Conservation (phyloP, 2,888 invertebrate genomes). For the Tubiluchus corallicola region DNA sequence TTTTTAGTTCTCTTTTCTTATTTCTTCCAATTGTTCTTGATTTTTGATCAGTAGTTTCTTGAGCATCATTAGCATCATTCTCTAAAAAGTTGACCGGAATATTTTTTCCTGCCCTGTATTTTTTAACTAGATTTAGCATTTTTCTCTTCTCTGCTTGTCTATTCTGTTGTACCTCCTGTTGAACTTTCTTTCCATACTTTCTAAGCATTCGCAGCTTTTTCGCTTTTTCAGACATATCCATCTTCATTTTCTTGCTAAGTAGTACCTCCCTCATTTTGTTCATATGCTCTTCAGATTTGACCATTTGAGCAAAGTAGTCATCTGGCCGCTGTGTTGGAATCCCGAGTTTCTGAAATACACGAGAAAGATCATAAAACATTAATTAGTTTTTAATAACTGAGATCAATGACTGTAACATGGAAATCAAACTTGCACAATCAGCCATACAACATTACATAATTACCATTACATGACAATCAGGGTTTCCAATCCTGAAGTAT, state of each 20-base stretch:
- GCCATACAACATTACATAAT: no score
- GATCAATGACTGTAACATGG: no score
- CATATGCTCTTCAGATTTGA: slow-evolving; percentile 92
- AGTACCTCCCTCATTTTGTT: slow-evolving; percentile 58
- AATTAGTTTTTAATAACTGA: no score
- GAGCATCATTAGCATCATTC: no score
- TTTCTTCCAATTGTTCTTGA: no score
- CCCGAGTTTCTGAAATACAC: no score
- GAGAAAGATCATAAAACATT: no score
- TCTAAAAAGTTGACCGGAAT: no score
- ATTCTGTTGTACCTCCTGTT: slow-evolving; percentile 60
- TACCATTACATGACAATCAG: no score
- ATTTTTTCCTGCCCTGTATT: slow-evolving; percentile 57
- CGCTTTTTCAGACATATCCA: slow-evolving; percentile 72
- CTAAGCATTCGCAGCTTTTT: slow-evolving; percentile 70
- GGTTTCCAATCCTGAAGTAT: no score
- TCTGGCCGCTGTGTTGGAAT: slow-evolving; percentile 68
- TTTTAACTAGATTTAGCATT: slow-evolving; percentile 76
- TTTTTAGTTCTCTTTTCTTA: slow-evolving; percentile 37
- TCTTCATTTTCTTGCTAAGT: slow-evolving; percentile 60
- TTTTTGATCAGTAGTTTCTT: no score
- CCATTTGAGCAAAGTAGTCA: slow-evolving; percentile 98
- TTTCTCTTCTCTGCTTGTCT: slow-evolving; percentile 77
- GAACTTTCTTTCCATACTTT: slow-evolving; percentile 70
- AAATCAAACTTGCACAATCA: no score